Percentiles rank a stretch among this genome's conserved stretches.
Evolutionary conservation across 2,113 vertebrate species (phyloP).

Genomic region (Abramis brama): DNA sequence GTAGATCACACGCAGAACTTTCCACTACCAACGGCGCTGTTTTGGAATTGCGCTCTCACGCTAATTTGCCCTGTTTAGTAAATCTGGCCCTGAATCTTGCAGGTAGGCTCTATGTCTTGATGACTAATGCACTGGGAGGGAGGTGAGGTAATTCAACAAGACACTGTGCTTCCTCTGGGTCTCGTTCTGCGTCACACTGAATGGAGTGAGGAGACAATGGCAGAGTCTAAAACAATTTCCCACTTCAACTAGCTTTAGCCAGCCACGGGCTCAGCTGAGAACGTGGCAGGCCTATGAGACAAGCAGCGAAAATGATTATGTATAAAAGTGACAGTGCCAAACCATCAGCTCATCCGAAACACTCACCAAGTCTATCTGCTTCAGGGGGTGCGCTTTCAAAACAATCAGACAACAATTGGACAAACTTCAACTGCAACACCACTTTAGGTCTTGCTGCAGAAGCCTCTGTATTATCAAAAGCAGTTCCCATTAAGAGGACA

Average conservation of each 20-base stretch:
- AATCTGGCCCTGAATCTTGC: neutral
- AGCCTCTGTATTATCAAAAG: slow-evolving; percentile 1
- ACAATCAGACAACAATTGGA: slow-evolving; percentile 3
- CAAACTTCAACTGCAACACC: slow-evolving; percentile 6
- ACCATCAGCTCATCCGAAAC: slow-evolving; percentile 35
- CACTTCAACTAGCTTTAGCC: slow-evolving; percentile 17
- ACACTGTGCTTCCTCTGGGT: slow-evolving; percentile 15
- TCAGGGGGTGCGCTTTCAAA: neutral
- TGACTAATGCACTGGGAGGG: neutral
- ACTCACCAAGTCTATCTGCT: neutral
- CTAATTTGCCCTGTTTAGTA: too few species aligned
- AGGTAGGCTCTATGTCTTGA: slow-evolving; percentile 2
- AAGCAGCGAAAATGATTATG: slow-evolving; percentile 10
- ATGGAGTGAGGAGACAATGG: slow-evolving; percentile 21
- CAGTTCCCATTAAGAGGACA: neutral
- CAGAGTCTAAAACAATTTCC: slow-evolving; percentile 27
- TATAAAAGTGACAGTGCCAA: slow-evolving; percentile 35
- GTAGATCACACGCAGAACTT: too few species aligned
- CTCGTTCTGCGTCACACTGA: slow-evolving; percentile 9
- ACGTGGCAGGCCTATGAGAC: slow-evolving; percentile 21
- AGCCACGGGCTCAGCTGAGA: slow-evolving; percentile 13
- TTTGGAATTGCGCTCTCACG: too few species aligned
- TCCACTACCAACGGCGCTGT: too few species aligned
- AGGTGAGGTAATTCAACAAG: neutral
- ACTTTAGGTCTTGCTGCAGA: slow-evolving; percentile 4